Base-by-base conservation (phyloP, 23 tunicate genomes). In the Ciona savignyi region DNA sequence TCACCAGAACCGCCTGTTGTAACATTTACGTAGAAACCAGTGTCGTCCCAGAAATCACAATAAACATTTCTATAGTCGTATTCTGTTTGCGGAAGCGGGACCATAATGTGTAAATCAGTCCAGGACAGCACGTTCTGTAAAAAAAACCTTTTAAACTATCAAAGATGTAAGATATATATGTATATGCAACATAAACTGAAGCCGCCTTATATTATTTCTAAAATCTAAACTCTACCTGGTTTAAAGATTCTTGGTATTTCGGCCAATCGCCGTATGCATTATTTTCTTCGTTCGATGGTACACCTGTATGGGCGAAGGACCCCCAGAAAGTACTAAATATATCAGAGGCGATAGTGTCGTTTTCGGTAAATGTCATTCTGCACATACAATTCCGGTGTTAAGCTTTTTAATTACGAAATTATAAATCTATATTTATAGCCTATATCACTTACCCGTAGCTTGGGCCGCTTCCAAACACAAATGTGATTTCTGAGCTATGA, bases 11-110 rank as follows among this genome's bases (percentile, higher is more conserved):
- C n/a, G n/a, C n/a, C n/a, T n/a, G n/a, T n/a, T n/a, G 48, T 42
- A 60, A 72, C 9, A 31, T 65, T 25, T 19, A 75, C 66, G 72
- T 84, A 84, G 67, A 24, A 84, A 21, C 69, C 63, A 29, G 82
- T 77, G 35, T n/a, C 24, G 71, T 77, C 91, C 91, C 91, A 85
- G 27, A 85, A 85, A 65, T 85, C 77, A 28, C 91, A 85, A 32
- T 66, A 73, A 27, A 71, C 91, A 51, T 78, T 68, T 30, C 51
- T 66, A 35, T 71, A 85, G 66, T 60, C 29, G 62, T 35, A 22
- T 33, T 78, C 72, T 0, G n/a, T n/a, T n/a, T n/a, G n/a, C n/a
- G n/a, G n/a, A n/a, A n/a, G 70, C 31, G 70, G 70, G 1, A 9
- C 29, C 1, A 22, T 9, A 34, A 66, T 66, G 70, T 66, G 30